Base-by-base conservation (phyloP, 2,888 invertebrate species). In the Rugalucina vietnamica region DNA sequence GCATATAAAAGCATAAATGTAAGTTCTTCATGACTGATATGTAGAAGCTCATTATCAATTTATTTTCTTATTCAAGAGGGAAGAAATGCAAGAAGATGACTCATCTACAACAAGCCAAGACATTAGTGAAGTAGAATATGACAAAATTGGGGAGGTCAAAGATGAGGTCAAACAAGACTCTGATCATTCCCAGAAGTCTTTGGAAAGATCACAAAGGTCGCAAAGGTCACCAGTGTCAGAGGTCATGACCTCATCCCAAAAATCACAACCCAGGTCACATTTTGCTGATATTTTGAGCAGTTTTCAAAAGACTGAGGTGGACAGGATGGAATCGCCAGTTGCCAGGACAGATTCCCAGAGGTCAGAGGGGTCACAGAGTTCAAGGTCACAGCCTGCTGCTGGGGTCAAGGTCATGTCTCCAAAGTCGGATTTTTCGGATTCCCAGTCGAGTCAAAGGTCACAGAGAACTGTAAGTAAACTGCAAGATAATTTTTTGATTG, bases 101-200 rank as follows among this genome's bases (percentile, higher is more conserved):
- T 49, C 49, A 14, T 29, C 34, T 81, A 43, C 81, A 4, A 80
- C 76, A 29, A 73, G 43, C 3, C 77, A 77, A 74, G 84, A 82
- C 49, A 85, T 84, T 43, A 81, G 78, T 76, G 82, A 84, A 29
- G 82, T 54, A n/a, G 76, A 80, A 27, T 43, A 39, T 29, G 79
- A 79, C 8, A n/a, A 79, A 14, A 43, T 49, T 18, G 69, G 32
- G 49, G 57, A 65, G 37, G 79, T 70, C 29, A 74, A 39, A 43
- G 36, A 69, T 18, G 74, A 80, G 57, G 36, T 60, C 24, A 54
- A 36, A 5, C 73, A 79, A 49, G 76, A 50, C 0, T 80, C 76
- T 24, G 83, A 84, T 29, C 73, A 76, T 24, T 78, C 78, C 37
- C 80, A 84, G 5, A 74, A 50, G 14, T 69, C 78, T 54, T 70